A percentile compares a stretch with the other conserved stretches of the same genome.
These are phyloP conservation scores for Pyrrhia umbra DNA, from an alignment of 2,888 invertebrate genomes.

Conservation along the genomic window DNA sequence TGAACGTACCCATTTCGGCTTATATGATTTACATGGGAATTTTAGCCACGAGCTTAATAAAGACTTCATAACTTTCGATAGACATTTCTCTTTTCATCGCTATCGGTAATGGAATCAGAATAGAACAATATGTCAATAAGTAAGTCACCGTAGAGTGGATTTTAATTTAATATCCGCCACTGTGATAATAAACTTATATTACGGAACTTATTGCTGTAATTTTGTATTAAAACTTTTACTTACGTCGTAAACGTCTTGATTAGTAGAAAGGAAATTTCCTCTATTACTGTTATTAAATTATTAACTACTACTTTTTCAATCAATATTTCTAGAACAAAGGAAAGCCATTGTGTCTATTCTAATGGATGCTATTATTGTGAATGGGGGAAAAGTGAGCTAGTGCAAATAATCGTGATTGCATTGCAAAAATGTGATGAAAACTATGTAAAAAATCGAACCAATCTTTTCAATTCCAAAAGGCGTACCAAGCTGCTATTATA, in stretches of 20 bases:
- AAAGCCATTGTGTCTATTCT: slow-evolving; percentile 29
- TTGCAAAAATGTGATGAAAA: slow-evolving; percentile 20
- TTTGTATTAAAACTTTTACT: slow-evolving; percentile 61
- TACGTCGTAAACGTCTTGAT: slow-evolving; percentile 36
- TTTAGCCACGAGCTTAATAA: slow-evolving; percentile 45
- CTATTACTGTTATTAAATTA: slow-evolving; percentile 52
- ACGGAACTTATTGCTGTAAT: slow-evolving; percentile 45
- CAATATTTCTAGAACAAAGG: slow-evolving; percentile 47
- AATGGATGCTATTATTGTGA: slow-evolving; percentile 8
- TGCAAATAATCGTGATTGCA: slow-evolving; percentile 34
- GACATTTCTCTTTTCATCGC: slow-evolving; percentile 25
- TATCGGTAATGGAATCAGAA: slow-evolving; percentile 41
- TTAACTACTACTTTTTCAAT: slow-evolving; percentile 42
- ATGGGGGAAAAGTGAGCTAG: slow-evolving; percentile 19
- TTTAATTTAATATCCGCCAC: slow-evolving; percentile 44
- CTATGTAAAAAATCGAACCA: slow-evolving; percentile 32
- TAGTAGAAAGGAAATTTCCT: slow-evolving; percentile 43
- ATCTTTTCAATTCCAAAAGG: slow-evolving; percentile 47
- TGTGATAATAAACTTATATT: slow-evolving; percentile 48
- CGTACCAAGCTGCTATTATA: slow-evolving; percentile 37
- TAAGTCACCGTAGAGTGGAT: slow-evolving; percentile 33
- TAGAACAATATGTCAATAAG: slow-evolving; percentile 48
- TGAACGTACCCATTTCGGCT: slow-evolving; percentile 64
- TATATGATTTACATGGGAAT: slow-evolving; percentile 78
- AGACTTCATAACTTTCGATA: slow-evolving; percentile 24